These are phyloP conservation scores for Prosopocoilus inquinatus DNA, from an alignment of 2,888 invertebrate species.

Conservation along the genomic window DNA sequence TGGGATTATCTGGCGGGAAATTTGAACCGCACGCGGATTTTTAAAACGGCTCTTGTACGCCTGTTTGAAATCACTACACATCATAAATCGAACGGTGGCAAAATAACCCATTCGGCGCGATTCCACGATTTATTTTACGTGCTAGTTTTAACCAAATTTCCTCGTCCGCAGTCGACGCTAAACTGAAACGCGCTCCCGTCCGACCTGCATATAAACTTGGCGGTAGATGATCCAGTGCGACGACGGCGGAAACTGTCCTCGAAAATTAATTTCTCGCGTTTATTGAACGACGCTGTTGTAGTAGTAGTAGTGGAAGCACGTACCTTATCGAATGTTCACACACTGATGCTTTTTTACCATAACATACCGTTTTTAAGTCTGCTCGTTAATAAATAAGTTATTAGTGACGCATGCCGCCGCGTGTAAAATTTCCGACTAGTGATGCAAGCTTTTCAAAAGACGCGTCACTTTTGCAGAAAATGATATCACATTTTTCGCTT, in stretches of 20 bases:
- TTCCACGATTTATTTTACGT: neutral
- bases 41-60: conserved; percentile 22
- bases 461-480: conserved; percentile 1
- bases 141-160: neutral
- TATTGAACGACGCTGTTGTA: neutral
- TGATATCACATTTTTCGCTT: no score
- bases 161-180: neutral
- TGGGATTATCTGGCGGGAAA: conserved; percentile 20
- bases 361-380: no score
- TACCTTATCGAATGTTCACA: conserved; percentile 1
- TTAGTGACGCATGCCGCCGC: neutral
- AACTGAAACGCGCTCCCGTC: neutral
- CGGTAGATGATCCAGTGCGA: neutral
- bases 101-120: conserved; percentile 18
- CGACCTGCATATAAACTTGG: neutral
- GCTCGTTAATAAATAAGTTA: no score
- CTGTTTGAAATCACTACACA: conserved; percentile 15
- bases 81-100: conserved; percentile 12
- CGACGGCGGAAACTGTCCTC: neutral
- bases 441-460: conserved; percentile 8
- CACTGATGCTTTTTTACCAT: neutral
- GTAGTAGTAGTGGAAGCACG: neutral
- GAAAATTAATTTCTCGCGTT: neutral
- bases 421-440: conserved; percentile 2
- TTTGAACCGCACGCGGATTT: conserved; percentile 16